phyloP scores from a whole-genome alignment of 1,140 invertebrate genomes.

The Drosophila fuyamai region DNA sequence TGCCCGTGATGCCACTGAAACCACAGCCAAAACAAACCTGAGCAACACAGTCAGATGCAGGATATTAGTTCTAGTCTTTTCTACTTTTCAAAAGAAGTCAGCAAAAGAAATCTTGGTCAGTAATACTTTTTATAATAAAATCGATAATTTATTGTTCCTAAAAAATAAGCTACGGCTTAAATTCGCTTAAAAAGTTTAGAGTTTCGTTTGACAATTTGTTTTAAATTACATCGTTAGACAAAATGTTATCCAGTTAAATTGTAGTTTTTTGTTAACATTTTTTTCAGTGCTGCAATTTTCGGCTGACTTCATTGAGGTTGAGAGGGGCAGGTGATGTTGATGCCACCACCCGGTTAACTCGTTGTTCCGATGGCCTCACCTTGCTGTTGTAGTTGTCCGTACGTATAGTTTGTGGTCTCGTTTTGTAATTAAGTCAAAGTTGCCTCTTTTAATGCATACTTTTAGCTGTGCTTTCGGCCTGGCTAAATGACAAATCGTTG shows the following conservation, averaged over 20 bases:
- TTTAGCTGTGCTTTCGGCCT: conserved; percentile 11
- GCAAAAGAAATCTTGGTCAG: too few relatives aligned
- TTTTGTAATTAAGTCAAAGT: conserved; percentile 64
- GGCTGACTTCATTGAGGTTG: not conserved
- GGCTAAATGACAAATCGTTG: conserved; percentile 48
- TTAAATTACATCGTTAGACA: not conserved
- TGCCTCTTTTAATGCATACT: conserved; percentile 46
- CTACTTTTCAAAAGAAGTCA: not conserved
- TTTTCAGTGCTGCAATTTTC: conserved; percentile 4
- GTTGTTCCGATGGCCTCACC: conserved; percentile 27
- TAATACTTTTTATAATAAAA: too few relatives aligned
- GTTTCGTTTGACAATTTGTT: too few relatives aligned
- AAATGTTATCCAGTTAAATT: not conserved
- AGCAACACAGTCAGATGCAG: conserved; percentile 9
- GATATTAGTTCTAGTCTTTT: not conserved
- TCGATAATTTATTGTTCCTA: too few relatives aligned
- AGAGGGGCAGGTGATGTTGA: conserved; percentile 35
- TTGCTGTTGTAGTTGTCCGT: conserved; percentile 13
- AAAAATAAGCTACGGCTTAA: too few relatives aligned
- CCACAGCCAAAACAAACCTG: conserved; percentile 72
- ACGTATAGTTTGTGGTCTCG: conserved; percentile 57
- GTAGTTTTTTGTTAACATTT: not conserved
- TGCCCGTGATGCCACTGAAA: conserved; percentile 38
- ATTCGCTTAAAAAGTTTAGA: too few relatives aligned
- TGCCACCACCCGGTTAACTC: conserved; percentile 48